Percentiles rank a stretch among this genome's conserved stretches.
These are phyloP conservation scores for Sebastes hopkinsi DNA, from an alignment of 2,797 vertebrate genomes.

Conservation along the genomic window DNA sequence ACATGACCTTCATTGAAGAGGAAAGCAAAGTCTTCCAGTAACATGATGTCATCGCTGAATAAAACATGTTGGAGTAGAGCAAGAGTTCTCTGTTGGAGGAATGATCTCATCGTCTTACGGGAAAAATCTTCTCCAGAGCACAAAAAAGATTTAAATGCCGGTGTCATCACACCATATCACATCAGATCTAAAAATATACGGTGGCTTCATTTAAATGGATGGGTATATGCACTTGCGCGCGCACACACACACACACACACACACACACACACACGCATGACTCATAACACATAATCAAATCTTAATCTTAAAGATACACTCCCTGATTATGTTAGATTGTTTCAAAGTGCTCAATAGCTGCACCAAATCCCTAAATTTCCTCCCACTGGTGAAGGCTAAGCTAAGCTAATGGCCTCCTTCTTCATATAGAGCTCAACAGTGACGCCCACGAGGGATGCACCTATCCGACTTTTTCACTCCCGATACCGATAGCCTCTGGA, in stretches of 20 bases:
- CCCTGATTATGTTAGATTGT: constrained; percentile 29
- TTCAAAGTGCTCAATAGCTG: background rate
- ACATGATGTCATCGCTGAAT: constrained; percentile 77
- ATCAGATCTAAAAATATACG: constrained; percentile 39
- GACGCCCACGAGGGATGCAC: no score
- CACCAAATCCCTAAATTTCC: background rate
- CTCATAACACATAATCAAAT: constrained; percentile 40
- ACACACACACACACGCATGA: constrained; percentile 6
- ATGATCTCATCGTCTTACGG: constrained; percentile 70
- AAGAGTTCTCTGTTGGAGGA: constrained; percentile 40
- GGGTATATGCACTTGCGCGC: background rate
- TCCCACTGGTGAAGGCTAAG: background rate
- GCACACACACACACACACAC: background rate
- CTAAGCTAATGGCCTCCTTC: background rate
- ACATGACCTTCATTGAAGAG: constrained; percentile 50
- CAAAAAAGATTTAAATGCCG: constrained; percentile 28
- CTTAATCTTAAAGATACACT: constrained; percentile 34
- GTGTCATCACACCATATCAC: constrained; percentile 52
- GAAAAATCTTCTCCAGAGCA: constrained; percentile 27
- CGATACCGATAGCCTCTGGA: no score
- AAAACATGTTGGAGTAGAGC: constrained; percentile 65
- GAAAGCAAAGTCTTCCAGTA: constrained; percentile 59
- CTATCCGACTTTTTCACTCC: no score
- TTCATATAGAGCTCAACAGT: background rate
- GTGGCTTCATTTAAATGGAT: constrained; percentile 31